Evolutionary conservation across 92 coral and sea anemone species (phyloP).

Genomic region (Zoanthus gigantus): DNA sequence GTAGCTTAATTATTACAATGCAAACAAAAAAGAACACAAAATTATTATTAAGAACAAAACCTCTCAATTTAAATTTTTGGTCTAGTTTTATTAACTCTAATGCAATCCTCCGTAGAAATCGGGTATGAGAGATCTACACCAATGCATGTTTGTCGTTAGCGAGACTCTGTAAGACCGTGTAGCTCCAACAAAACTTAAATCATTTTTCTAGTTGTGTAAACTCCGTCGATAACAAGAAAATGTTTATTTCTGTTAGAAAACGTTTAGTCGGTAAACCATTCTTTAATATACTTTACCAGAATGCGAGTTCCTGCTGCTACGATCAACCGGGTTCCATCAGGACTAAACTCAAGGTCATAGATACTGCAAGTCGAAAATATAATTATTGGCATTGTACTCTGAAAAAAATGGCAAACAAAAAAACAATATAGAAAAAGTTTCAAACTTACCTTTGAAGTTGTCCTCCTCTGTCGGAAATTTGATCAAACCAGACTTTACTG

Average conservation of each 20-base stretch:
- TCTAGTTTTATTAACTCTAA: not conserved
- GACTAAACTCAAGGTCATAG: conserved; percentile 82
- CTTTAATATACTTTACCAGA: conserved; percentile 69
- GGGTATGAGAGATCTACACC: not conserved
- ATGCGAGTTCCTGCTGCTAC: conserved; percentile 92
- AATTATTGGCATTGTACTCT: not conserved
- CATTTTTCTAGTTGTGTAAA: conserved; percentile 11
- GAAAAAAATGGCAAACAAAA: not conserved
- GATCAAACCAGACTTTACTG: conserved; percentile 81
- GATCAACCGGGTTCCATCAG: conserved; percentile 82
- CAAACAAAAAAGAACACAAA: too few relatives aligned
- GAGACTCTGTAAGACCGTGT: not conserved
- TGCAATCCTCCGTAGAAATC: not conserved
- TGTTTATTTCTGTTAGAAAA: not conserved
- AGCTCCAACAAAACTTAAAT: not conserved
- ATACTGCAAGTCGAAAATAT: conserved; percentile 65
- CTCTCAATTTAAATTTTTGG: too few relatives aligned
- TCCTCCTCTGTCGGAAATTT: conserved; percentile 76
- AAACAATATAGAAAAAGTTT: not conserved
- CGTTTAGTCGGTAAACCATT: too few relatives aligned
- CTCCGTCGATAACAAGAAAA: not conserved
- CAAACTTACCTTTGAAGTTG: conserved; percentile 74
- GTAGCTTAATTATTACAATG: too few relatives aligned
- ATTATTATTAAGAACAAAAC: too few relatives aligned
- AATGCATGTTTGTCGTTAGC: not conserved